Conservation (phyloP, 1,140 invertebrate species). For the Doryteuthis pealeii region DNA sequence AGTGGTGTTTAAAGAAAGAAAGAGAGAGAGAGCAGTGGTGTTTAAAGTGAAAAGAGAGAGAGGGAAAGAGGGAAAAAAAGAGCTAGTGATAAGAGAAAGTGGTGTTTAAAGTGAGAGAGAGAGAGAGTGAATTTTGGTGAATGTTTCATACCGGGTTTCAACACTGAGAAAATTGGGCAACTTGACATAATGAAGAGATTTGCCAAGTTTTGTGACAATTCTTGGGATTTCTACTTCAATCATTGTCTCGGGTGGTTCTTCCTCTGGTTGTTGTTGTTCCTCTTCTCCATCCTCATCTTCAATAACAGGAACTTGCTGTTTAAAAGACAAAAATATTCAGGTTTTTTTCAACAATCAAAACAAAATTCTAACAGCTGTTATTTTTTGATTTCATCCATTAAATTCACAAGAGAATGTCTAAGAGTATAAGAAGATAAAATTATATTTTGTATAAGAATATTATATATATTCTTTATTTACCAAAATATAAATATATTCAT, state of each 20-base stretch:
- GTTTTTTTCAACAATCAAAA: no score
- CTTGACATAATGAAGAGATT: constrained; percentile 79
- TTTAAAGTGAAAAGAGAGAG: neutral
- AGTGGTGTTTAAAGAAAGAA: no score
- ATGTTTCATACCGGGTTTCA: constrained; percentile 58
- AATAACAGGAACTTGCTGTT: neutral
- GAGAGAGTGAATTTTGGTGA: neutral
- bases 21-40: neutral
- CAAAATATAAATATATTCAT: no score
- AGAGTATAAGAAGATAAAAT: no score
- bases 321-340: constrained; percentile 9
- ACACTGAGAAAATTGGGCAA: constrained; percentile 65
- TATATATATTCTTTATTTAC: no score
- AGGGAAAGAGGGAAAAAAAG: neutral
- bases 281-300: constrained; percentile 32
- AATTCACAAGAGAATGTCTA: no score
- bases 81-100: neutral
- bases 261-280: constrained; percentile 42
- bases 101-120: neutral
- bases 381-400: no score
- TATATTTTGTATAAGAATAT: no score
- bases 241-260: constrained; percentile 83
- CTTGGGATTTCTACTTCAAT: constrained; percentile 97
- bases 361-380: no score
- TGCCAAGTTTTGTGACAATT: constrained; percentile 87